These are phyloP conservation scores for Apocheima hispidaria DNA, from an alignment of 2,888 invertebrate species.

Conservation along the genomic window DNA sequence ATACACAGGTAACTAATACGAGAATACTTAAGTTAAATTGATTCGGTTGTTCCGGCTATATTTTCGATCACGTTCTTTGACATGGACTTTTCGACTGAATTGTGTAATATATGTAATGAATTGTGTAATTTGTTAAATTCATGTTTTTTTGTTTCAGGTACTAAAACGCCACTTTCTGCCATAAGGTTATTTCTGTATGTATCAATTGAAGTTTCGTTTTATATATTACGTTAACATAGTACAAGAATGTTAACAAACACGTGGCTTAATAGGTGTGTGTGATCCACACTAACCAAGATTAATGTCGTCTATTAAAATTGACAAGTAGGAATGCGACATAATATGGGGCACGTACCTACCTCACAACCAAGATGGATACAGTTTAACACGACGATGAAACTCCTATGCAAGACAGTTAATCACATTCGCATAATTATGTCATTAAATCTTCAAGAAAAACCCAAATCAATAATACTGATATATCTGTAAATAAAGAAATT, in stretches of 20 bases:
- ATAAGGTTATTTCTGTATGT: conserved; percentile 33
- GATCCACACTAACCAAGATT: conserved; percentile 48
- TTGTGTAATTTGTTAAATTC: neutral
- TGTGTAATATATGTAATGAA: neutral
- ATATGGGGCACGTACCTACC: conserved; percentile 52
- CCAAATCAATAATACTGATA: neutral
- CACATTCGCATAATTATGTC: neutral
- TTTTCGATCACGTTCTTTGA: too few species aligned
- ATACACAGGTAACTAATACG: too few species aligned
- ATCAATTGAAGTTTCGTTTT: conserved; percentile 30
- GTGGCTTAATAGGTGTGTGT: conserved; percentile 41
- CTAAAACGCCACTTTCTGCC: conserved; percentile 26
- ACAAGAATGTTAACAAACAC: conserved; percentile 46
- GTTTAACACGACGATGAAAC: conserved; percentile 14
- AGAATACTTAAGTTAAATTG: too few species aligned
- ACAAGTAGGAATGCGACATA: conserved; percentile 47
- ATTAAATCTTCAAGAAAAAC: neutral
- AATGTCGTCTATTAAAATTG: conserved; percentile 48
- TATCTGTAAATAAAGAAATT: neutral
- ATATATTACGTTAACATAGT: conserved; percentile 37
- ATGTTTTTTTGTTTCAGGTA: conserved; percentile 51
- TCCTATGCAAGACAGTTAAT: conserved; percentile 1
- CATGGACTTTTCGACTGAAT: neutral
- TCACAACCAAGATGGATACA: conserved; percentile 3
- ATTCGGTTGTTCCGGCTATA: too few species aligned